Conservation (phyloP, 2,113 vertebrate species). For the Tupaia chinensis region DNA sequence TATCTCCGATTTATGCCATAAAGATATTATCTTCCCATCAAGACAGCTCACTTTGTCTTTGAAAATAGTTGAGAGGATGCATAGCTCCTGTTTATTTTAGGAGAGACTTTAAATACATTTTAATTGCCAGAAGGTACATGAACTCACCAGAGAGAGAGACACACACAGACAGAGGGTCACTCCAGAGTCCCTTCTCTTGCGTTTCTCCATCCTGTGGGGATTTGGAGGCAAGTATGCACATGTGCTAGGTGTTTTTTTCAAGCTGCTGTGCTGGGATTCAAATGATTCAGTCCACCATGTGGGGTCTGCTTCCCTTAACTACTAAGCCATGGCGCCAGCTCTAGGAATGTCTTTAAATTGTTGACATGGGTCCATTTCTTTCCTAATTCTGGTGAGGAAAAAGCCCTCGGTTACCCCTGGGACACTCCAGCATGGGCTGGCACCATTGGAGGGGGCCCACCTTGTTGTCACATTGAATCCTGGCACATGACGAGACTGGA, state of each 20-base stretch:
- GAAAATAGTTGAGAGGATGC: background rate
- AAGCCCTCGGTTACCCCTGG: background rate
- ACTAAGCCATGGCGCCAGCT: background rate
- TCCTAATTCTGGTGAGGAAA: background rate
- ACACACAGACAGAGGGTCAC: too few species aligned
- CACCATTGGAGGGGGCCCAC: fast-evolving
- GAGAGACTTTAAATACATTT: background rate
- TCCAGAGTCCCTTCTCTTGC: too few species aligned
- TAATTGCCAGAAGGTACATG: too few species aligned
- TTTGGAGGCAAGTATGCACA: too few species aligned
- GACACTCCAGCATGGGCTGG: background rate
- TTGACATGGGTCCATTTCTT: background rate
- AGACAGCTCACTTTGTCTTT: background rate
- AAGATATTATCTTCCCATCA: background rate
- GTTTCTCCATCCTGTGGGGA: too few species aligned
- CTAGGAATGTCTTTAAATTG: background rate
- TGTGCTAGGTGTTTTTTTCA: too few species aligned
- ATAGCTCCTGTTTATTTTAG: background rate
- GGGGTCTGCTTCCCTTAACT: too few species aligned
- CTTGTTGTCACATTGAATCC: background rate
- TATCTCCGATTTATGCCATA: background rate
- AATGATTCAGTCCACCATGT: too few species aligned
- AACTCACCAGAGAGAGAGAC: too few species aligned
- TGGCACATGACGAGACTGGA: background rate
- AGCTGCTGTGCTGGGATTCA: too few species aligned